Percentiles rank a stretch among this genome's conserved stretches.
Evolutionary conservation across 2,797 vertebrate genomes (phyloP).

Genomic region (Luscinia luscinia): DNA sequence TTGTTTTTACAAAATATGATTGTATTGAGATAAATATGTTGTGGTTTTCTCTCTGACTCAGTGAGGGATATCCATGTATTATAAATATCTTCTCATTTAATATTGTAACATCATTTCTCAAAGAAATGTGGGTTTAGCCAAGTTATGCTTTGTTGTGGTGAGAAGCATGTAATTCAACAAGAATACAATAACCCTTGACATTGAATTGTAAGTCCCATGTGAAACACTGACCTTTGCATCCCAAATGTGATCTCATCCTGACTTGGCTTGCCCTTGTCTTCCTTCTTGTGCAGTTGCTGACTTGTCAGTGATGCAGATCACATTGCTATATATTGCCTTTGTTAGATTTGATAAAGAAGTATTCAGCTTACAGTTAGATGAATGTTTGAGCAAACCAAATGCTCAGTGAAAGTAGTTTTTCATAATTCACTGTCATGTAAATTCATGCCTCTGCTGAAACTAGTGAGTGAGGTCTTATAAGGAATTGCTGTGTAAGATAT

Average conservation of each 20-base stretch:
- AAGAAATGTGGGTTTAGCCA: neutral
- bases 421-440: neutral
- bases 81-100: neutral
- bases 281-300: neutral
- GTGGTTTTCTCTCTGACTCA: neutral
- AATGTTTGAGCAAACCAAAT: neutral
- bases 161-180: neutral
- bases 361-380: neutral
- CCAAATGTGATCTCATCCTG: neutral
- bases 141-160: neutral
- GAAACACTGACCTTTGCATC: neutral
- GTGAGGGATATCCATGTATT: neutral
- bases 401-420: neutral
- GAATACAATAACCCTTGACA: neutral
- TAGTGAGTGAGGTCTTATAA: neutral
- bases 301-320: neutral
- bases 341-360: neutral
- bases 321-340: neutral
- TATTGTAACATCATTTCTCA: neutral
- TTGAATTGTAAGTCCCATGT: neutral
- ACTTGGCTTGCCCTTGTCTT: neutral
- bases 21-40: neutral
- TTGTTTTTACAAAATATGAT: neutral
- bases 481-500: neutral
- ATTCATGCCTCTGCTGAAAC: neutral